Percentiles rank a stretch among this genome's conserved stretches.
phyloP scores from a whole-genome alignment of 2,797 vertebrate species.

The Melanogrammus aeglefinus region DNA sequence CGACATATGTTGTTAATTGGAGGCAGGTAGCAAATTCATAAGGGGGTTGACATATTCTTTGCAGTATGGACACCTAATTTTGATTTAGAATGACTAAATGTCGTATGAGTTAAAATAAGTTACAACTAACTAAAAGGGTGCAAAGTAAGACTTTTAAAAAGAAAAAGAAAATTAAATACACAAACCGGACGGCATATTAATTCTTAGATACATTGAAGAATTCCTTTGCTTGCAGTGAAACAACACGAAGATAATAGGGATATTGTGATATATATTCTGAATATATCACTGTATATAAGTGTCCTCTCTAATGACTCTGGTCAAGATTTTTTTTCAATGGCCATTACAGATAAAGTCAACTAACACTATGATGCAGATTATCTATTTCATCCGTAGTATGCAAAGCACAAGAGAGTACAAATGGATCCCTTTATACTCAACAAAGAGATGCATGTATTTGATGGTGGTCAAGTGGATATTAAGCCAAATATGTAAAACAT shows the following conservation, averaged over 20 bases:
- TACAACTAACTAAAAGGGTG: not conserved
- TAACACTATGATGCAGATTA: conserved; percentile 48
- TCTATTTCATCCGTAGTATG: conserved; percentile 17
- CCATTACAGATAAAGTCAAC: conserved; percentile 52
- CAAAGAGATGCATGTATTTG: not conserved
- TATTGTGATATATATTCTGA: conserved; percentile 30
- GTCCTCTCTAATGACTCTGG: conserved; percentile 45
- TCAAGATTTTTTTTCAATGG: conserved; percentile 38
- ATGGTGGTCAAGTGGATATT: not conserved
- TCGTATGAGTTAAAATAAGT: not conserved
- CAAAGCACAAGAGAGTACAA: too few species aligned
- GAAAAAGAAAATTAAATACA: too few species aligned
- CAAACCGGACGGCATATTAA: too few species aligned
- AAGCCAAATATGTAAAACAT: not conserved
- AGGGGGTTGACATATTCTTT: not conserved
- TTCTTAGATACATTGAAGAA: not conserved
- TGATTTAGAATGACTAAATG: not conserved
- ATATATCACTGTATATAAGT: conserved; percentile 37
- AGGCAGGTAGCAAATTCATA: not conserved
- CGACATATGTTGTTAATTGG: not conserved
- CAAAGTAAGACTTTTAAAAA: not conserved
- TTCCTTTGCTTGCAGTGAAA: not conserved
- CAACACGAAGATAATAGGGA: conserved; percentile 2
- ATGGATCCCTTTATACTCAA: too few species aligned
- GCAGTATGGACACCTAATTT: not conserved